These are phyloP conservation scores for Pharmacophagus antenor DNA, from an alignment of 2,888 invertebrate genomes.

Conservation along the genomic window DNA sequence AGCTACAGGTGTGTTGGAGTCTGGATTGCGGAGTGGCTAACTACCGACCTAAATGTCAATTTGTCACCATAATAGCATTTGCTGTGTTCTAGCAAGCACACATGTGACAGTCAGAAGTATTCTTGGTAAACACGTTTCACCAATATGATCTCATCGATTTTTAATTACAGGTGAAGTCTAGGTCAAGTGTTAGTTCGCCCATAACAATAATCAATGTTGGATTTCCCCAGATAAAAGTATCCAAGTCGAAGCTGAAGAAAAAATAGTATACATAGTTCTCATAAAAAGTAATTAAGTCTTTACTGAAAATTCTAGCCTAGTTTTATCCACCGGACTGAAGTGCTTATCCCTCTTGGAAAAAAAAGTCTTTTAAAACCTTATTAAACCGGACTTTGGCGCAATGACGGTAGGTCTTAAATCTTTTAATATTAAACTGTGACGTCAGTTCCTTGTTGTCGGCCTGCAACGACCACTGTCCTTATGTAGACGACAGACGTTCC, in stretches of 20 bases:
- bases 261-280: not conserved
- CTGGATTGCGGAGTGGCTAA: no score
- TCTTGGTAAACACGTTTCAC: no score
- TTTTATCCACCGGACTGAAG: not conserved
- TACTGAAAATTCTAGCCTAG: not conserved
- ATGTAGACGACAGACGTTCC: conserved; percentile 28
- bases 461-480: conserved; percentile 30
- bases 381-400: not conserved
- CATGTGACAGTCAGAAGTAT: no score
- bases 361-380: not conserved
- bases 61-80: no score
- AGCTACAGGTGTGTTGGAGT: no score
- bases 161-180: no score
- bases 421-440: conserved; percentile 6
- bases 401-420: not conserved
- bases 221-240: no score
- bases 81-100: no score
- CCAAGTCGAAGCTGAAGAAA: not conserved
- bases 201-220: no score
- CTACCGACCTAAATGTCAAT: no score
- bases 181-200: no score
- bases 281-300: not conserved
- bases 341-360: not conserved
- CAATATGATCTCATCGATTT: no score
- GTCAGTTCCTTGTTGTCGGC: conserved; percentile 5